Evolutionary conservation across 2,797 vertebrate species (phyloP).

Genomic region (Champsocephalus gunnari): DNA sequence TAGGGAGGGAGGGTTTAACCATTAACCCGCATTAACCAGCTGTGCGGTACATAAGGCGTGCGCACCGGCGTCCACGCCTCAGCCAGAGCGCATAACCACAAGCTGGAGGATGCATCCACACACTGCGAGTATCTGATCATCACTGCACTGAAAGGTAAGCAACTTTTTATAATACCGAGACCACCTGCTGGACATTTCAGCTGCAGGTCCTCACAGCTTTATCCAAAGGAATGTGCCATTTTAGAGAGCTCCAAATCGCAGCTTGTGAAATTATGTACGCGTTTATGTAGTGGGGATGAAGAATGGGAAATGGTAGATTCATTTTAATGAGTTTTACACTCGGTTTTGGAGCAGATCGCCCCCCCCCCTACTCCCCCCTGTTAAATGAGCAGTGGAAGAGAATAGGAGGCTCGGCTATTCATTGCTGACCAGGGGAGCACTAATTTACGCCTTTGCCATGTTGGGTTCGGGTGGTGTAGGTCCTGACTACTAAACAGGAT

Average conservation of each 20-base stretch:
- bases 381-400: conserved; percentile 69
- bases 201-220: background rate
- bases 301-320: background rate
- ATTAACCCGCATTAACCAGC: conserved; percentile 73
- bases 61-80: conserved; percentile 72
- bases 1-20: conserved; percentile 72
- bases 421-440: conserved; percentile 78
- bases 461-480: conserved; percentile 81
- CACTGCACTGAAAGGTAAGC: conserved; percentile 61
- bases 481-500: conserved; percentile 87
- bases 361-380: conserved; percentile 50
- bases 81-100: conserved; percentile 56
- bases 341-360: conserved; percentile 45
- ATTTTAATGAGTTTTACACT: conserved; percentile 19
- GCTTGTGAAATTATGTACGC: too few relatives aligned
- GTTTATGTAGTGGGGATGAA: background rate
- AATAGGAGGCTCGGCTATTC: conserved; percentile 75
- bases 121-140: conserved; percentile 23
- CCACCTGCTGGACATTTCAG: conserved; percentile 19
- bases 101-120: conserved; percentile 51
- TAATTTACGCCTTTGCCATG: conserved; percentile 88
- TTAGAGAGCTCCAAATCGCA: too few relatives aligned
- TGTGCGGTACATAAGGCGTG: conserved; percentile 76
- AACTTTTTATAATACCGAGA: background rate
- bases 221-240: conserved; percentile 37